Percentiles rank a stretch among this genome's conserved stretches.
phyloP scores from a whole-genome alignment of 2,113 vertebrate genomes.

The Psephotus haematonotus region DNA sequence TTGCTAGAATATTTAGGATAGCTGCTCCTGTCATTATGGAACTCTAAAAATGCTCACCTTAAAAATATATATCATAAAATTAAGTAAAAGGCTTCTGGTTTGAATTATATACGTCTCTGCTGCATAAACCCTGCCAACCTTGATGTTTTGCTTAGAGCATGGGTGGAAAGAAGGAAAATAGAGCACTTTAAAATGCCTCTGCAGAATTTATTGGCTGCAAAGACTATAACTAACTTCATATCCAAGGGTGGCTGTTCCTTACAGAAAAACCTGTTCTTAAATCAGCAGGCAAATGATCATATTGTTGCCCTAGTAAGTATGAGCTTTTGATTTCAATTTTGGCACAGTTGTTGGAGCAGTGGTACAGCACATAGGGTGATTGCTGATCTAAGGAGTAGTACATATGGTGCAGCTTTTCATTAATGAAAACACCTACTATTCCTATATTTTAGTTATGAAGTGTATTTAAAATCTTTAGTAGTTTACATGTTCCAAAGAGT shows the following conservation, averaged over 20 bases:
- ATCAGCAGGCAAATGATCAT: not conserved
- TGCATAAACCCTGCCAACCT: not conserved
- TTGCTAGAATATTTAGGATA: not conserved
- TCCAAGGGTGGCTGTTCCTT: not conserved
- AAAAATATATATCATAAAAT: not conserved
- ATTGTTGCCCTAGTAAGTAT: not conserved
- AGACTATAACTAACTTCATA: not conserved
- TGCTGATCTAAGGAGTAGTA: not conserved
- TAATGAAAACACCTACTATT: not conserved
- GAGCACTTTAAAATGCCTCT: not conserved
- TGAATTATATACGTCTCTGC: not conserved
- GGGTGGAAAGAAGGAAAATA: not conserved
- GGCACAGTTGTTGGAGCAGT: not conserved
- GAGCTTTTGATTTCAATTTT: slow-evolving; percentile 28
- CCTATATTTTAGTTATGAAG: not conserved
- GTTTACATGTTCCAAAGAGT: not conserved
- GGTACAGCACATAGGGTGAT: not conserved
- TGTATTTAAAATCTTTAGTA: not conserved
- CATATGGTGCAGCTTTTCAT: not conserved
- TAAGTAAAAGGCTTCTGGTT: not conserved
- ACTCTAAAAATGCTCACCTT: not conserved
- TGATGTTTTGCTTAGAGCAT: not conserved
- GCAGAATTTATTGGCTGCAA: not conserved
- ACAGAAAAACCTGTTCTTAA: not conserved
- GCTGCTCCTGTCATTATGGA: not conserved